Conservation (phyloP, 1,140 invertebrate species). For the Drosophila sp. region DNA sequence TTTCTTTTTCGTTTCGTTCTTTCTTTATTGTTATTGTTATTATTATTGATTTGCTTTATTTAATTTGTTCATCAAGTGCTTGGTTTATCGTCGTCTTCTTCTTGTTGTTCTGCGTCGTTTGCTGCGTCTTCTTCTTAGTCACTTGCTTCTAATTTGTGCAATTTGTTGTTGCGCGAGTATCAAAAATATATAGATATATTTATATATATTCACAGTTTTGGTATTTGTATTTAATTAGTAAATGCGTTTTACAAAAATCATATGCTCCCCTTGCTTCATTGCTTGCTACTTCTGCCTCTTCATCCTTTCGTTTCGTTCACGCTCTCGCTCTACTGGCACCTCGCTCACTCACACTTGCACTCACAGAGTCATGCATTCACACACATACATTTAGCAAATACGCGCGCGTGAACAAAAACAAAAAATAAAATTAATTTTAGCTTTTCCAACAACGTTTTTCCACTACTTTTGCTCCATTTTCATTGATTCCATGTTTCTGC, state of each 20-base stretch:
- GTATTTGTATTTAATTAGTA: constrained; percentile 51
- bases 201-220: constrained; percentile 26
- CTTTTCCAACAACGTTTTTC: constrained; percentile 75
- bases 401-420: constrained; percentile 74
- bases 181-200: constrained; percentile 44
- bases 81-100: constrained; percentile 16
- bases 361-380: constrained; percentile 1
- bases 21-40: constrained; percentile 49
- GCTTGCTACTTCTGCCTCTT: constrained; percentile 7
- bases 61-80: constrained; percentile 41
- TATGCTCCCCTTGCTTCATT: constrained; percentile 8
- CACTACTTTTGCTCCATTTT: constrained; percentile 77
- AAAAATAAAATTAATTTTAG: constrained; percentile 82
- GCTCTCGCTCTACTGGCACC: constrained; percentile 17
- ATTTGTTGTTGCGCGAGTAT: constrained; percentile 53
- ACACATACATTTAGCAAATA: constrained; percentile 32
- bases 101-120: constrained; percentile 13
- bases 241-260: constrained; percentile 72
- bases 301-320: constrained; percentile 10
- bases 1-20: neutral
- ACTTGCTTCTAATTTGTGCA: constrained; percentile 43
- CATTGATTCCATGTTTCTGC: constrained; percentile 53
- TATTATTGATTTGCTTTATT: constrained; percentile 56
- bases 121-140: constrained; percentile 9
- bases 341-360: constrained; percentile 19